A percentile compares a stretch with the other conserved stretches of the same genome.
phyloP scores from a whole-genome alignment of 2,888 invertebrate species.

The Iselma pallidipennis region DNA sequence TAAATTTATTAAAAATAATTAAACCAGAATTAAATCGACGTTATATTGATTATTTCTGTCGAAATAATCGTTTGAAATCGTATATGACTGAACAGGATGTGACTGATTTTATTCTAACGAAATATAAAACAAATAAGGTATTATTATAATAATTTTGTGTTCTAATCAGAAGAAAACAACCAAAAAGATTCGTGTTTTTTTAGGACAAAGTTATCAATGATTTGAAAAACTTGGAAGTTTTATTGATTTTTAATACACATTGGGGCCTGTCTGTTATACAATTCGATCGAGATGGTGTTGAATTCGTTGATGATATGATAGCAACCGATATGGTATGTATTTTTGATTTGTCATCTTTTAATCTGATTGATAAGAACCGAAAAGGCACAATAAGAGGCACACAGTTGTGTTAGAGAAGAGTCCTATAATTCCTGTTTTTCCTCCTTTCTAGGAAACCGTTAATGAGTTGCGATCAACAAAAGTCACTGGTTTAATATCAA shows the following conservation, averaged over 20 bases:
- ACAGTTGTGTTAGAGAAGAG: too few relatives aligned
- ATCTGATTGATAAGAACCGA: too few relatives aligned
- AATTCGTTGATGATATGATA: constrained; percentile 37
- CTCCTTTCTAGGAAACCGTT: constrained; percentile 53
- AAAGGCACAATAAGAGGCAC: too few relatives aligned
- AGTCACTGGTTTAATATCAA: constrained; percentile 61
- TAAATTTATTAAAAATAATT: constrained; percentile 66
- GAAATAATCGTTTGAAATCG: constrained; percentile 58
- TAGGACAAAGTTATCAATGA: constrained; percentile 60
- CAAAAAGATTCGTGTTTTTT: constrained; percentile 56
- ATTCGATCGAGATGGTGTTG: constrained; percentile 48
- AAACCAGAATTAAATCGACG: constrained; percentile 66
- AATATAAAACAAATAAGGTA: constrained; percentile 51
- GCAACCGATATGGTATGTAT: constrained; percentile 52
- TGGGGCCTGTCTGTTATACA: constrained; percentile 71
- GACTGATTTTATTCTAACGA: constrained; percentile 60
- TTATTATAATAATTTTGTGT: constrained; percentile 12
- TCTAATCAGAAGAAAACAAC: neutral
- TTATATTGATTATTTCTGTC: constrained; percentile 64
- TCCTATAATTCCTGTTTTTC: constrained; percentile 17
- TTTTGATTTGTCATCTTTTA: constrained; percentile 1
- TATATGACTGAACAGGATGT: constrained; percentile 68
- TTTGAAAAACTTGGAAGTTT: constrained; percentile 68
- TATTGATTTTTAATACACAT: constrained; percentile 70
- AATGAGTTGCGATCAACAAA: constrained; percentile 61